A percentile compares a stretch with the other conserved stretches of the same genome.
Evolutionary conservation across 1,140 invertebrate species (phyloP).

Genomic region (Solen grandis): DNA sequence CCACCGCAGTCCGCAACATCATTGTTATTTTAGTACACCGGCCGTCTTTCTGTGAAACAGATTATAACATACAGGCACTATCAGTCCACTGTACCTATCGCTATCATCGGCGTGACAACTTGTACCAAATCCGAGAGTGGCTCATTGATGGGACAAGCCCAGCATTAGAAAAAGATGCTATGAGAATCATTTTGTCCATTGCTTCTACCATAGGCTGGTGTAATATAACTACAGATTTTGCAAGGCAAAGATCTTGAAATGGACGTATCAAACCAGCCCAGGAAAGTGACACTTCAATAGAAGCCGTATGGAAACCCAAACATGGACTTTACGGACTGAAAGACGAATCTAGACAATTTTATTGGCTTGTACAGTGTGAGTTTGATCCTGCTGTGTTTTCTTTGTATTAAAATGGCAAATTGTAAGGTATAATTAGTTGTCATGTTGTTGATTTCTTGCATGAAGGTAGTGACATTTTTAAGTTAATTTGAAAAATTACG

Average conservation of each 20-base stretch:
- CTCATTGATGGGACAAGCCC: too few relatives aligned
- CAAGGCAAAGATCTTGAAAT: too few relatives aligned
- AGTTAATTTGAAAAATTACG: conserved; percentile 36
- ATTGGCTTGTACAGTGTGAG: conserved; percentile 35
- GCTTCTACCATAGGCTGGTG: conserved; percentile 48
- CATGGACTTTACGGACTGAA: too few relatives aligned
- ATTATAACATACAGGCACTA: too few relatives aligned
- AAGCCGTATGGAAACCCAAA: conserved; percentile 54
- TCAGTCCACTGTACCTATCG: too few relatives aligned
- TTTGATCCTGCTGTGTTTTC: conserved; percentile 45
- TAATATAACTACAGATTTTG: conserved; percentile 35
- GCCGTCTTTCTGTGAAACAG: too few relatives aligned
- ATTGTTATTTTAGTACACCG: too few relatives aligned
- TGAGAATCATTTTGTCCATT: conserved; percentile 49
- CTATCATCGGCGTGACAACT: too few relatives aligned
- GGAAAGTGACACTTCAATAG: conserved; percentile 38
- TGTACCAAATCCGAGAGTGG: too few relatives aligned
- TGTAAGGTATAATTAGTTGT: conserved; percentile 37
- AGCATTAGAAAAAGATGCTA: conserved; percentile 55
- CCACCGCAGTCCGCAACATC: too few relatives aligned
- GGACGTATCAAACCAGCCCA: conserved; percentile 52
- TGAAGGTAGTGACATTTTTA: conserved; percentile 50
- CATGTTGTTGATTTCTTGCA: conserved; percentile 54
- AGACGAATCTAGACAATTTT: conserved; percentile 59
- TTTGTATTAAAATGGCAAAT: not conserved